Base-by-base conservation (phyloP, 1,140 invertebrate species). In the Pissodes strobi region DNA sequence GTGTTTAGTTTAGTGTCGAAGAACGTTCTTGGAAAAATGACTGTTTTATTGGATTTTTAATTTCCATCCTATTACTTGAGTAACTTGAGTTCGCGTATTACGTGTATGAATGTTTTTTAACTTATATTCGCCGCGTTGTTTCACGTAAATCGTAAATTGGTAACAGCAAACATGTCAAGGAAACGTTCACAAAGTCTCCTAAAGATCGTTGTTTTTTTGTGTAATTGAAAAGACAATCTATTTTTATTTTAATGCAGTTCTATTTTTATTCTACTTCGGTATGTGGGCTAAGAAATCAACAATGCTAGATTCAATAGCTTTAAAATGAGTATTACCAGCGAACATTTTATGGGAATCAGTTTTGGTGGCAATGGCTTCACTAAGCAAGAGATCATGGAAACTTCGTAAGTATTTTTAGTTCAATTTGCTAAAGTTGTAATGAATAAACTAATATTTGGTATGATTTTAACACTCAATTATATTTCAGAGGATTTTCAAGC, bases 401-500 rank as follows among this genome's bases (percentile, higher is more conserved):
- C 77, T 84, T 68, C 83, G 83, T 84, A 76, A 83, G 83, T 81
- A 64, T 10, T 41, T 3, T 43, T 5, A 22, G 9, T 8, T n/a
- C 10, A 13, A 43, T 43, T 43, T 43, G 12, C 41, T 13, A 9
- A 1, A 1, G 17, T 18, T 43, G 17, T 9, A 43, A n/a, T 43
- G 8, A 12, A 48, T 10, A 6, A 0, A 18, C 6, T 10, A 0
- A 48, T 6, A 48, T 18, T 39, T 23, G 17, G 13, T 38, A 19
- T 19, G 8, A 43, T 27, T 1, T 43, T 6, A 38, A 69, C 10
- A 19, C 15, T 72, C 62, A 48, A 34, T 18, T 34, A 8, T 43
- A 68, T 82, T 85, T 38, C 83, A 95, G 93, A 95, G 82, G 93
- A 96, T 76, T 94, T 96, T 81, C 84, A 87, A 55, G 94, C 93